Evolutionary conservation across 2,113 vertebrate genomes (phyloP).

Genomic region (Notothenia coriiceps): DNA sequence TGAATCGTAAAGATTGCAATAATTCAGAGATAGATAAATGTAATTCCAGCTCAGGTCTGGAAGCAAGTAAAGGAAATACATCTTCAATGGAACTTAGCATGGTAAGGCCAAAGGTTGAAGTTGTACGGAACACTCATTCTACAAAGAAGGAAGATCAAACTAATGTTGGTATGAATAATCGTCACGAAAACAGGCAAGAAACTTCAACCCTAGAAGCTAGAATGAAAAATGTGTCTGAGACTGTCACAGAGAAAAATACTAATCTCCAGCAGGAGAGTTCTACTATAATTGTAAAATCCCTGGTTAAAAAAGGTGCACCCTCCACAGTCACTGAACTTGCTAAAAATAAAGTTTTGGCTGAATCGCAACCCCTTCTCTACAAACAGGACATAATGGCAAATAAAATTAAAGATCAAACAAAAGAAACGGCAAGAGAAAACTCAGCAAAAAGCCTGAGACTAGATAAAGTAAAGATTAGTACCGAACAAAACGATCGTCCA

Average conservation of each 20-base stretch:
- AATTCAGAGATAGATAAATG: slow-evolving; percentile 25
- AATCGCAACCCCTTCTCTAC: slow-evolving; percentile 56
- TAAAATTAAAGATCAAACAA: slow-evolving; percentile 33
- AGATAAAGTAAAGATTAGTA: slow-evolving; percentile 19
- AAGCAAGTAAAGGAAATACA: slow-evolving; percentile 30
- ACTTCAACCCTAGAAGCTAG: slow-evolving; percentile 12
- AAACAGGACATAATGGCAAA: slow-evolving; percentile 40
- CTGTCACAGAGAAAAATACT: slow-evolving; percentile 17
- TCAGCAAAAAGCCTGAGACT: slow-evolving; percentile 5
- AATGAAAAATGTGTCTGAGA: slow-evolving; percentile 26
- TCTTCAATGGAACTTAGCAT: slow-evolving; percentile 18
- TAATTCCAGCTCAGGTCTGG: slow-evolving; percentile 5
- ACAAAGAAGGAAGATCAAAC: slow-evolving; percentile 21
- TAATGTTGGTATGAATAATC: slow-evolving; percentile 25
- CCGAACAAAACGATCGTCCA: slow-evolving; percentile 12
- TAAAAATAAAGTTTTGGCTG: slow-evolving; percentile 66
- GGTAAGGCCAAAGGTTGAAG: slow-evolving; percentile 7
- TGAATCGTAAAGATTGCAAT: slow-evolving; percentile 7
- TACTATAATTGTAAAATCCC: slow-evolving; percentile 15
- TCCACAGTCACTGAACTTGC: slow-evolving; percentile 26
- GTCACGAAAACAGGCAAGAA: slow-evolving; percentile 35
- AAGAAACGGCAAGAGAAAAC: slow-evolving; percentile 32
- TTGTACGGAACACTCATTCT: slow-evolving; percentile 24
- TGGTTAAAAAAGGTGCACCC: slow-evolving; percentile 39
- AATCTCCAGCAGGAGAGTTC: slow-evolving; percentile 17